Conservation (phyloP, 2,113 vertebrate species). For the Eptatretus burgeri region DNA sequence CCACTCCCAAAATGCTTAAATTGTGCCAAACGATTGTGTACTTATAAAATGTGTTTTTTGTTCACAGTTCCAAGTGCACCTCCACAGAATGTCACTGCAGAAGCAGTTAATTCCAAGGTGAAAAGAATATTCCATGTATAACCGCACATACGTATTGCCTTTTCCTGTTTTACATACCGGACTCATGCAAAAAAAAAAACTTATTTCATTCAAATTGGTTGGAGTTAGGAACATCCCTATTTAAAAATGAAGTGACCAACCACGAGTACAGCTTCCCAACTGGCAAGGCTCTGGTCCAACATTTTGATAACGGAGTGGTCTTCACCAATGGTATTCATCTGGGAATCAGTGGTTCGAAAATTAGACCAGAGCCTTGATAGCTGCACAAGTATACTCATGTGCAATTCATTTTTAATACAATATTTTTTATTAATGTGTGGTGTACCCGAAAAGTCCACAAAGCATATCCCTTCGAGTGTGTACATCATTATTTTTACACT, state of each 20-base stretch:
- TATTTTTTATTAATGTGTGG: too few relatives aligned
- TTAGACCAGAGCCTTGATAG: too few relatives aligned
- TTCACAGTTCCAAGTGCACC: slow-evolving; percentile 51
- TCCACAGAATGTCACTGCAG: slow-evolving; percentile 66
- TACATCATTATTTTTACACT: too few relatives aligned
- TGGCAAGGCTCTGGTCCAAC: neutral
- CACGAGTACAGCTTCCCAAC: neutral
- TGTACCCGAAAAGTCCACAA: too few relatives aligned
- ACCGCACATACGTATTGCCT: neutral
- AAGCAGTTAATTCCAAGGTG: slow-evolving; percentile 94
- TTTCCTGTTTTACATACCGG: slow-evolving; percentile 20
- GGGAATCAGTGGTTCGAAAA: too few relatives aligned
- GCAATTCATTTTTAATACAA: too few relatives aligned
- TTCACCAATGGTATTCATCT: too few relatives aligned
- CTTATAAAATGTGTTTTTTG: slow-evolving; percentile 7
- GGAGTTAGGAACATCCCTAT: slow-evolving; percentile 11
- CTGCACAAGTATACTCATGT: too few relatives aligned
- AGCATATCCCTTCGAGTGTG: too few relatives aligned
- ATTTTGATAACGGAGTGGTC: too few relatives aligned
- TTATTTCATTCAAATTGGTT: neutral
- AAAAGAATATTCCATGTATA: slow-evolving; percentile 11
- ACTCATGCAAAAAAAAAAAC: slow-evolving; percentile 8
- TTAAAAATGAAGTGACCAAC: neutral
- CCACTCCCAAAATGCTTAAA: neutral
- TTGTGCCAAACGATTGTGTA: neutral